Conservation (phyloP, 35 echinoderm and acorn worm genomes). For the Heliocidaris erythrogramma region DNA sequence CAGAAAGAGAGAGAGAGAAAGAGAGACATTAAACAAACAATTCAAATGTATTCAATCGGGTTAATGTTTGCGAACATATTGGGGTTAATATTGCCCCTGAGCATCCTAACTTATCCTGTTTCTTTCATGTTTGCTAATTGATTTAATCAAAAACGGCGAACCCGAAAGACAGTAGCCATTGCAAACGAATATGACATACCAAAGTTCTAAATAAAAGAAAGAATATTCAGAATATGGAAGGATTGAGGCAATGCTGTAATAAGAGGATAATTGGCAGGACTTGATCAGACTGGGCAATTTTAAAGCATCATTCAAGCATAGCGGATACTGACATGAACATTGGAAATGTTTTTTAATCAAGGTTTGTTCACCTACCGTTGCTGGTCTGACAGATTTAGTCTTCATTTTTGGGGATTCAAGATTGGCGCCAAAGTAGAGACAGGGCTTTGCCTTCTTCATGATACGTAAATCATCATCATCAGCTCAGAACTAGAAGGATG, state of each 20-base stretch:
- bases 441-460: too few species aligned
- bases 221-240: neutral
- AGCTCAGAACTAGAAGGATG: too few species aligned
- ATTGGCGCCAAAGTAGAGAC: neutral
- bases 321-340: neutral
- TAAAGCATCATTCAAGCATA: neutral
- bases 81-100: neutral
- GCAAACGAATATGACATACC: neutral
- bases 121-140: neutral
- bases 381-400: neutral
- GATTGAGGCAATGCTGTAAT: neutral
- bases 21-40: neutral
- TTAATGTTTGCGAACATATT: neutral
- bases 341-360: neutral
- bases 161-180: neutral
- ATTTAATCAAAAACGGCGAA: neutral
- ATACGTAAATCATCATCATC: too few species aligned
- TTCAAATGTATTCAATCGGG: neutral
- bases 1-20: neutral
- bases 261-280: neutral
- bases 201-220: neutral
- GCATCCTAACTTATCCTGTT: neutral
- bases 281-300: neutral
- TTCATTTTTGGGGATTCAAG: neutral
- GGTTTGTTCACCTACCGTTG: neutral